Conservation (phyloP, 2,797 vertebrate species). For the Synanceia verrucosa region DNA sequence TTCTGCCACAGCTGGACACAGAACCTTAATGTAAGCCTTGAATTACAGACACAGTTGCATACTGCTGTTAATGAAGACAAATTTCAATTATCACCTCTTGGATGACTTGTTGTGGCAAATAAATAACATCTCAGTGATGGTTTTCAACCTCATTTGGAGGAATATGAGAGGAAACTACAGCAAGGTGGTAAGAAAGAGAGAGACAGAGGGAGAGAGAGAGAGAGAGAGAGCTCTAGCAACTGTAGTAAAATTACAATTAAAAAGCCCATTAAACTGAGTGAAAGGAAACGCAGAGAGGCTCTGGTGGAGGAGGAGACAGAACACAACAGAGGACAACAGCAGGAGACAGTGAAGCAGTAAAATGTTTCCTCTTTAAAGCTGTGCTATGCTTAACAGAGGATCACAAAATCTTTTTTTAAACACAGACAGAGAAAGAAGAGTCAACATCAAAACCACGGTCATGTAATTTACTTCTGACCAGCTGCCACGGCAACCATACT, state of each 20-base stretch:
- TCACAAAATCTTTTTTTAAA: too few species aligned
- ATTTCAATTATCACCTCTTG: background rate
- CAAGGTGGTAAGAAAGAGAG: background rate
- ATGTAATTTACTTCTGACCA: too few species aligned
- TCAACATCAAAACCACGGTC: too few species aligned
- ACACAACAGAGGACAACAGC: background rate
- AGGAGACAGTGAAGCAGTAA: conserved; percentile 16
- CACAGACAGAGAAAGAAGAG: too few species aligned
- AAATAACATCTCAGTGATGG: background rate
- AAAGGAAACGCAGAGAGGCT: conserved; percentile 23
- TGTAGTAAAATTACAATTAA: conserved; percentile 59
- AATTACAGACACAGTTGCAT: background rate
- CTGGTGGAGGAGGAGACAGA: background rate
- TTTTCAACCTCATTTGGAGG: background rate
- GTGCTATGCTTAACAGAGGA: too few species aligned
- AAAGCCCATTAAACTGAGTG: conserved; percentile 45
- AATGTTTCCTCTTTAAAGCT: too few species aligned
- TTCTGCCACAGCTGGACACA: background rate
- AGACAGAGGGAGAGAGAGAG: background rate
- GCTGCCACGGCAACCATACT: too few species aligned
- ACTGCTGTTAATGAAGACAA: background rate
- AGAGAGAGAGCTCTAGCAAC: conserved; percentile 31
- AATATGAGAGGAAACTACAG: background rate
- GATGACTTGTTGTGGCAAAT: background rate
- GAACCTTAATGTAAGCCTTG: background rate